Conservation (phyloP, 2,113 vertebrate genomes). For the Malurus cyaneus region DNA sequence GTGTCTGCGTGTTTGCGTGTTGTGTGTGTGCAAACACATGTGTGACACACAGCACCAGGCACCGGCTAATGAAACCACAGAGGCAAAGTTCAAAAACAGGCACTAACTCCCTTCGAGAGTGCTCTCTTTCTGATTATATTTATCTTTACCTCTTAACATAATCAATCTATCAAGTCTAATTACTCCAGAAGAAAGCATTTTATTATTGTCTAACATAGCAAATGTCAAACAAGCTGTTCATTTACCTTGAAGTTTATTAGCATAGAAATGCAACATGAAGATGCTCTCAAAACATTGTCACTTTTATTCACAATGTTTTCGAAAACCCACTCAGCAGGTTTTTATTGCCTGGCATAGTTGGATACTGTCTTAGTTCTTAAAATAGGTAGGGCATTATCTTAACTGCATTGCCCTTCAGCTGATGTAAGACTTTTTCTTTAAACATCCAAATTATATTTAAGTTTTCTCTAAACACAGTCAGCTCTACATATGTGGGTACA, state of each 20-base stretch:
- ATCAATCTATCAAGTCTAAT: conserved; percentile 49
- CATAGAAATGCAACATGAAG: conserved; percentile 43
- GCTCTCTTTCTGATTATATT: conserved; percentile 21
- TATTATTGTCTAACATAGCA: conserved; percentile 60
- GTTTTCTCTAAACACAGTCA: neutral
- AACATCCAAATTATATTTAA: neutral
- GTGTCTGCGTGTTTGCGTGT: fast-evolving
- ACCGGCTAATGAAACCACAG: neutral
- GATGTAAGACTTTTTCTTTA: neutral
- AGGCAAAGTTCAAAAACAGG: neutral
- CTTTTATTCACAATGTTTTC: conserved; percentile 42
- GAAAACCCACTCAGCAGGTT: conserved; percentile 31
- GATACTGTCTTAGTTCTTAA: neutral
- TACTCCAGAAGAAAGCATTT: conserved; percentile 59
- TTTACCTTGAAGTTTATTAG: conserved; percentile 64
- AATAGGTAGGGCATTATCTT: neutral
- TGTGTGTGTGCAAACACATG: neutral
- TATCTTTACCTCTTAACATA: conserved; percentile 26
- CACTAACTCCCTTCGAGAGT: neutral
- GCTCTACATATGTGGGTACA: neutral
- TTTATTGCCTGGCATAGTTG: neutral
- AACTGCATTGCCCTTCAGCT: neutral
- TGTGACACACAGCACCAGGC: neutral
- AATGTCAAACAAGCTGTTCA: conserved; percentile 57
- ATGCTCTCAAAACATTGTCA: conserved; percentile 51